Evolutionary conservation across 2,888 invertebrate species (phyloP).

Genomic region (Agapetus fuscipes): DNA sequence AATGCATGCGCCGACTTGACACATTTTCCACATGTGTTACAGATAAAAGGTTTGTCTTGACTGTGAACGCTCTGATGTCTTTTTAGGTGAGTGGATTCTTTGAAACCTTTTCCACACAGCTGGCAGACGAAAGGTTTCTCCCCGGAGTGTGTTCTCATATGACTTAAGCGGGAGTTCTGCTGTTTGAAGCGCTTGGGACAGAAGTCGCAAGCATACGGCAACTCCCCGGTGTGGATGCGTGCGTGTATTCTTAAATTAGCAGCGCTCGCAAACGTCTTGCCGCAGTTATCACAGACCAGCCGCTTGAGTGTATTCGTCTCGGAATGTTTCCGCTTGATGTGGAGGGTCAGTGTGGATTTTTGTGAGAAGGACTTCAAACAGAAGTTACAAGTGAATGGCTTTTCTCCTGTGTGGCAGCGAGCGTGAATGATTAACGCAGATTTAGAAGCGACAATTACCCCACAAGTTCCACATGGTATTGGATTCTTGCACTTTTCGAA

Average conservation of each 20-base stretch:
- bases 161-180: slow-evolving; percentile 33
- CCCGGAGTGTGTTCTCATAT: slow-evolving; percentile 33
- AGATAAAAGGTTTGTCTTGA: slow-evolving; percentile 11
- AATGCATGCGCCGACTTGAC: slow-evolving; percentile 16
- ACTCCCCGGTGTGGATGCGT: slow-evolving; percentile 31
- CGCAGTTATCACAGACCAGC: slow-evolving; percentile 29
- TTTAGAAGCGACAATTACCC: not conserved
- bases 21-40: slow-evolving; percentile 17
- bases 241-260: slow-evolving; percentile 31
- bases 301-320: not conserved
- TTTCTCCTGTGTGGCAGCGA: not conserved
- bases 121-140: slow-evolving; percentile 36
- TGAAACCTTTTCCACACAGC: slow-evolving; percentile 37
- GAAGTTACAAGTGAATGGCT: not conserved
- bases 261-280: slow-evolving; percentile 29
- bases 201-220: slow-evolving; percentile 26
- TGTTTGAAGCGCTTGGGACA: slow-evolving; percentile 28
- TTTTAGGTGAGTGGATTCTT: slow-evolving; percentile 25
- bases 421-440: not conserved
- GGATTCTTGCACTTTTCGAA: not conserved
- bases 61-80: slow-evolving; percentile 15
- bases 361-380: slow-evolving; percentile 4
- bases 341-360: slow-evolving; percentile 2
- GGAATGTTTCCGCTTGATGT: not conserved
- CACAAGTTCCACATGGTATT: not conserved